Conservation (phyloP, 2,888 invertebrate genomes). For the Sceliomorpha sp. region DNA sequence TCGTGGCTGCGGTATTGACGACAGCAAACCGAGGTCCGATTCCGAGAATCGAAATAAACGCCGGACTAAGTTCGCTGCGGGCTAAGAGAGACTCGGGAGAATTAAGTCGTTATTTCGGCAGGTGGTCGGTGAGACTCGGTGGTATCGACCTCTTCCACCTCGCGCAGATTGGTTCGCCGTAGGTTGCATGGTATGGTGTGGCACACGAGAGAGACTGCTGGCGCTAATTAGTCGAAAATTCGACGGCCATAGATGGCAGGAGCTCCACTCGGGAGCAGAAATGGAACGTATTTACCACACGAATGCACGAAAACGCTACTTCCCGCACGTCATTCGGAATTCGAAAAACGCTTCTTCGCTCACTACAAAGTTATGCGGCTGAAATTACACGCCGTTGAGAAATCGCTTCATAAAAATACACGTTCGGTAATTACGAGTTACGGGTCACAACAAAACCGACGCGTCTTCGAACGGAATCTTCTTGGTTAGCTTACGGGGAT, state of each 20-base stretch:
- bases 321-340: slow-evolving; percentile 5
- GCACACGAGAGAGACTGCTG: slow-evolving; percentile 36
- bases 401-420: slow-evolving; percentile 32
- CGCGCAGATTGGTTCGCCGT: slow-evolving; percentile 4
- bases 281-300: slow-evolving; percentile 4
- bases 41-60: slow-evolving; percentile 58
- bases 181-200: slow-evolving; percentile 24
- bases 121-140: slow-evolving; percentile 64
- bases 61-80: slow-evolving; percentile 58
- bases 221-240: slow-evolving; percentile 26
- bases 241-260: slow-evolving; percentile 27
- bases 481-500: slow-evolving; percentile 1
- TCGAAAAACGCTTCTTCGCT: not conserved
- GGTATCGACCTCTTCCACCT: slow-evolving; percentile 24
- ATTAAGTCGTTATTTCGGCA: slow-evolving; percentile 78
- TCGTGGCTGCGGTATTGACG: slow-evolving; percentile 8
- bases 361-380: slow-evolving; percentile 28
- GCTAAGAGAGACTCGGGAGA: slow-evolving; percentile 62
- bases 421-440: slow-evolving; percentile 26
- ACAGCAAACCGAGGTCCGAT: slow-evolving; percentile 35
- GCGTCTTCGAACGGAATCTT: slow-evolving; percentile 3
- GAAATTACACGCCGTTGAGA: slow-evolving; percentile 22
- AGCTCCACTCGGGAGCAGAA: slow-evolving; percentile 13
- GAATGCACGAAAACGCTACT: not conserved
- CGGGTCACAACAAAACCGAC: slow-evolving; percentile 5